Evolutionary conservation across 2,888 invertebrate genomes (phyloP).

Genomic region (Cerastis leucographa): DNA sequence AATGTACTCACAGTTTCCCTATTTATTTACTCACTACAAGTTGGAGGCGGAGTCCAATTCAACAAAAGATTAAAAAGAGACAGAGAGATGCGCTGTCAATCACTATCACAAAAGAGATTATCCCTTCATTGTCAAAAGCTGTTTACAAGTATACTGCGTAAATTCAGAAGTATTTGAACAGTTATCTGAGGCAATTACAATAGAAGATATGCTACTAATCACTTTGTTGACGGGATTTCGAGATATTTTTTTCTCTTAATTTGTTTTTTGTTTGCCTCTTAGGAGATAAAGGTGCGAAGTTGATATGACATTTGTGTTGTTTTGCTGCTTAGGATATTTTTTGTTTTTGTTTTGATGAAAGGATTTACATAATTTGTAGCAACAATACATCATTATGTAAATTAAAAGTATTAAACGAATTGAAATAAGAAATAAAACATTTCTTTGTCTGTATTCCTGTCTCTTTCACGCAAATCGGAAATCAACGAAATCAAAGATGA

Average conservation of each 20-base stretch:
- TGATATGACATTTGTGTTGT: conserved; percentile 9
- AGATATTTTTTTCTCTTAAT: conserved; percentile 44
- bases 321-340: conserved; percentile 10
- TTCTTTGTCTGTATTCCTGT: not conserved
- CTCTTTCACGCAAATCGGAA: conserved; percentile 18
- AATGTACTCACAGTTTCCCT: not conserved
- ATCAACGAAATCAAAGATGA: not conserved
- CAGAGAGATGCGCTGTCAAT: conserved; percentile 79
- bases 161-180: conserved; percentile 46
- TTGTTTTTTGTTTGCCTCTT: conserved; percentile 49
- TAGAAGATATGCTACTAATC: conserved; percentile 69
- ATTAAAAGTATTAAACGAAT: not conserved
- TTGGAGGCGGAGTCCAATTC: conserved; percentile 73
- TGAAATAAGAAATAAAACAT: too few species aligned
- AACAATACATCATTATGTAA: too few species aligned
- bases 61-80: conserved; percentile 71
- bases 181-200: conserved; percentile 59
- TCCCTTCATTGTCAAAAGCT: conserved; percentile 63
- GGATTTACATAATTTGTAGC: not conserved
- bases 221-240: conserved; percentile 74
- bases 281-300: conserved; percentile 25
- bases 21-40: conserved; percentile 45
- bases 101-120: conserved; percentile 75
- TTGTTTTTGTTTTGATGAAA: not conserved
- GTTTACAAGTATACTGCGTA: conserved; percentile 49